Conservation (phyloP, 2,888 invertebrate genomes). For the Philereme vetulata region DNA sequence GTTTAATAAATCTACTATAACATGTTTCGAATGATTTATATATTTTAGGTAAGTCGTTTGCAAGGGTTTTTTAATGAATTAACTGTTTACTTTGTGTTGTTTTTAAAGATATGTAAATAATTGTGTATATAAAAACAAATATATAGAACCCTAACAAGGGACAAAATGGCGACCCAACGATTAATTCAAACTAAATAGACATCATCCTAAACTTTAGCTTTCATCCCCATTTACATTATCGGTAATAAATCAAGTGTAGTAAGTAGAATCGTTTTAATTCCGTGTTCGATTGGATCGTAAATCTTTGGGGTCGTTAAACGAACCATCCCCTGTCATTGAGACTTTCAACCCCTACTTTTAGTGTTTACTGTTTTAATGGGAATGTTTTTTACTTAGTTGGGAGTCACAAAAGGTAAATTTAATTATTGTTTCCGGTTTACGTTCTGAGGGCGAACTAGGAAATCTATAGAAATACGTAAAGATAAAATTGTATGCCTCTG, state of each 20-base stretch:
- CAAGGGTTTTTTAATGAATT: no score
- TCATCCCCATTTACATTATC: constrained; percentile 29
- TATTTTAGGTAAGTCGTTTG: no score
- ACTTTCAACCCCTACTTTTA: constrained; percentile 20
- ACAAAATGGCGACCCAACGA: not conserved
- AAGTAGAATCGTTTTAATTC: constrained; percentile 38
- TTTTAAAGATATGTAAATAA: no score
- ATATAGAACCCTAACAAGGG: not conserved
- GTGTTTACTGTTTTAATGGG: constrained; percentile 25
- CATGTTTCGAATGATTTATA: no score
- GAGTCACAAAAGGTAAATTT: constrained; percentile 13
- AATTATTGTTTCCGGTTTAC: not conserved
- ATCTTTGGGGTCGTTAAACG: constrained; percentile 30
- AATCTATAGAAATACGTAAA: no score
- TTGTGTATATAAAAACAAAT: no score
- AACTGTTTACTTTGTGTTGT: no score
- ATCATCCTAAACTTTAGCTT: constrained; percentile 16
- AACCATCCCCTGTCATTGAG: constrained; percentile 18
- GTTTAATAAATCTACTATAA: no score
- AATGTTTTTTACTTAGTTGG: not conserved
- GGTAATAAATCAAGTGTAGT: constrained; percentile 36
- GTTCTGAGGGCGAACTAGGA: no score
- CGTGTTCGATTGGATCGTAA: constrained; percentile 38
- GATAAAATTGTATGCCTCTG: no score
- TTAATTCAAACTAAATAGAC: constrained; percentile 4